Conservation (phyloP, 1,140 invertebrate species). For the Drosophila seguyi region DNA sequence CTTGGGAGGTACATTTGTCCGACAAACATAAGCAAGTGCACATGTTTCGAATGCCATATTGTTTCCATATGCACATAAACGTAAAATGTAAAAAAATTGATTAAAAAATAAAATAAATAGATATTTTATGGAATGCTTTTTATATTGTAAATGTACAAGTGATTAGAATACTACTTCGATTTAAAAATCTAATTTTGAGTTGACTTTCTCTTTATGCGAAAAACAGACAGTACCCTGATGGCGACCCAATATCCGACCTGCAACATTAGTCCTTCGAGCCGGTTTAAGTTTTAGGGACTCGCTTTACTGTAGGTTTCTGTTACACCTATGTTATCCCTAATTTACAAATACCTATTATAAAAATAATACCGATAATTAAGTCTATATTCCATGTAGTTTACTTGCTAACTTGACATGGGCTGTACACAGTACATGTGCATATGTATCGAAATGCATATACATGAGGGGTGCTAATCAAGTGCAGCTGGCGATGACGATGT, state of each 20-base stretch:
- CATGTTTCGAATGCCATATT: conserved; percentile 77
- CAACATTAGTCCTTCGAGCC: neutral
- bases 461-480: conserved; percentile 64
- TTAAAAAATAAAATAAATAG: neutral
- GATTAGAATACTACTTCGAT: neutral
- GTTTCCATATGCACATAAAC: conserved; percentile 23
- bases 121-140: too few relatives aligned
- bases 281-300: neutral
- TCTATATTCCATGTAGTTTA: too few relatives aligned
- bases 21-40: conserved; percentile 69
- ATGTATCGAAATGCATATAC: conserved; percentile 6
- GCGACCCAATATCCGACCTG: neutral
- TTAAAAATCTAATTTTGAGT: neutral
- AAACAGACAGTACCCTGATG: neutral
- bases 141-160: too few relatives aligned
- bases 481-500: conserved; percentile 61
- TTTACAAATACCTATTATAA: neutral
- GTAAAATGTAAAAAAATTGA: neutral
- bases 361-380: neutral
- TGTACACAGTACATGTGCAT: neutral
- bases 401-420: neutral
- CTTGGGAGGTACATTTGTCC: conserved; percentile 27
- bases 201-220: neutral
- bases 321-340: neutral
- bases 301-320: neutral